A percentile compares a stretch with the other conserved stretches of the same genome.
Evolutionary conservation across 30 jellyfish, hydroid and myxozoan species (phyloP).

Genomic region (Aurelia aurita complex sp. Pacific): DNA sequence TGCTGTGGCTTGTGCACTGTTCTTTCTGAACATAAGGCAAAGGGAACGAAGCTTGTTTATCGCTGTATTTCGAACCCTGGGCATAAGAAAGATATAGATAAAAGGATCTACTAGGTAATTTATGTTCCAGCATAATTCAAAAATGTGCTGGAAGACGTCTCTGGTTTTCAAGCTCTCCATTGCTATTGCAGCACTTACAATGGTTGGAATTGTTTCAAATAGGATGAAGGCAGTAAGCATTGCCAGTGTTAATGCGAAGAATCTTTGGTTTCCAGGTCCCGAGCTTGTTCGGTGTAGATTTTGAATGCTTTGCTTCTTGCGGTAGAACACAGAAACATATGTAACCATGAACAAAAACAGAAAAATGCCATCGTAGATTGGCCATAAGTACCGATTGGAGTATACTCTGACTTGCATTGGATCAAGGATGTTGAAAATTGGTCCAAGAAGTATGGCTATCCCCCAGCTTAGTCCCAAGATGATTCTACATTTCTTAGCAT

Average conservation of each 20-base stretch:
- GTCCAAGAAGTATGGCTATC: background rate
- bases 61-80: background rate
- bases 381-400: background rate
- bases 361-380: background rate
- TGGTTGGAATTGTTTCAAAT: constrained; percentile 2
- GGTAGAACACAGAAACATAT: background rate
- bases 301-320: background rate
- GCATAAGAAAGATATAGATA: constrained; percentile 7
- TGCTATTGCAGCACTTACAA: background rate
- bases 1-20: no score
- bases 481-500: background rate
- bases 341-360: background rate
- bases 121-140: background rate
- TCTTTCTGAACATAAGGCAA: no score
- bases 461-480: background rate
- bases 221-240: background rate
- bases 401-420: background rate
- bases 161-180: background rate
- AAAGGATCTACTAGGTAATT: constrained; percentile 1
- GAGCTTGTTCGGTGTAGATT: background rate
- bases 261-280: background rate
- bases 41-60: background rate
- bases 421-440: background rate
- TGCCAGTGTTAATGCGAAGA: background rate
- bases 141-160: background rate